phyloP scores from a whole-genome alignment of 2,888 invertebrate genomes.

The Thumatha senex region DNA sequence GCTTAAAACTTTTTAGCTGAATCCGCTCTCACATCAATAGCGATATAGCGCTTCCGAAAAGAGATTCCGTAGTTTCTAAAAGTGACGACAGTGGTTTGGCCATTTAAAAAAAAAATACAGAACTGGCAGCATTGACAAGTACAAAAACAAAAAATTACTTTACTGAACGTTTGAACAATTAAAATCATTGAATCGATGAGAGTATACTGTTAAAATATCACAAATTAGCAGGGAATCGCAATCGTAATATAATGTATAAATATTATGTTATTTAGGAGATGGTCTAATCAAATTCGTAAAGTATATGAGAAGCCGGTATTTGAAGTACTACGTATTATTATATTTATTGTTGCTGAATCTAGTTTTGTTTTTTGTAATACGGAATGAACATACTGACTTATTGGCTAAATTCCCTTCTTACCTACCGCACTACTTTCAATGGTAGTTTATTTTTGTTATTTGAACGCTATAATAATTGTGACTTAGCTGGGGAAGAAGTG shows the following conservation, averaged over 20 bases:
- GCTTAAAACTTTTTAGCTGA: too few species aligned
- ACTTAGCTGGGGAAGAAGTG: too few species aligned
- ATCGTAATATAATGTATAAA: slow-evolving; percentile 20
- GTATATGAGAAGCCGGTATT: slow-evolving; percentile 13
- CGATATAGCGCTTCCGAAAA: too few species aligned
- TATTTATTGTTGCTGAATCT: slow-evolving; percentile 26
- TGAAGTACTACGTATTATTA: slow-evolving; percentile 21
- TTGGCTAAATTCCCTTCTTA: slow-evolving; percentile 28
- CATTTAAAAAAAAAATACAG: slow-evolving; percentile 10
- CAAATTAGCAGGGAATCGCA: slow-evolving; percentile 22
- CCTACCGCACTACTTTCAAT: too few species aligned
- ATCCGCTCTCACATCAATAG: too few species aligned
- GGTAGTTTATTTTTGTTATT: too few species aligned
- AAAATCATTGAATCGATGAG: too few species aligned
- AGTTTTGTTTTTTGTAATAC: slow-evolving; percentile 22
- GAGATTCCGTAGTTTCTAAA: too few species aligned
- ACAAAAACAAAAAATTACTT: too few species aligned
- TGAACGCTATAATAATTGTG: too few species aligned
- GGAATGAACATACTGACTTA: slow-evolving; percentile 15
- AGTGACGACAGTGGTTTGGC: not conserved
- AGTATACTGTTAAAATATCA: slow-evolving; percentile 40
- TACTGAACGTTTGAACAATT: slow-evolving; percentile 6
- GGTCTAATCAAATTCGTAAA: slow-evolving; percentile 18
- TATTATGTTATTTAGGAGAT: slow-evolving; percentile 13
- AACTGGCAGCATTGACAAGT: slow-evolving; percentile 37